These are phyloP conservation scores for Venustoraphidia nigricollis DNA, from an alignment of 2,888 invertebrate species.

Conservation along the genomic window DNA sequence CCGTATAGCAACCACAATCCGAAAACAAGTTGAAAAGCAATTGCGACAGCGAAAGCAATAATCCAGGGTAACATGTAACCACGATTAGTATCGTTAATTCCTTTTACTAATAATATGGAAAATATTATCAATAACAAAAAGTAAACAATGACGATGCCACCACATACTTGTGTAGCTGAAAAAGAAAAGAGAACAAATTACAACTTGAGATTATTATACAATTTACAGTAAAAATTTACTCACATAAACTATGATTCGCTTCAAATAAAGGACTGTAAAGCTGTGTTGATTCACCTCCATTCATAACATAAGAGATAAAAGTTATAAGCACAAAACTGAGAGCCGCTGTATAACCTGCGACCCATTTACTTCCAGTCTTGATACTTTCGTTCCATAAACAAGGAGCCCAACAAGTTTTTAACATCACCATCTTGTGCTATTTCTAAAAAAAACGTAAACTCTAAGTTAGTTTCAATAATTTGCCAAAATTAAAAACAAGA, in stretches of 20 bases:
- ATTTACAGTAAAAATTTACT: constrained; percentile 23
- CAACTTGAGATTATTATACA: neutral
- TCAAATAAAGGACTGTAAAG: constrained; percentile 82
- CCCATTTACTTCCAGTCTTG: constrained; percentile 59
- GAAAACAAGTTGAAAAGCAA: constrained; percentile 61
- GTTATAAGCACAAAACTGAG: constrained; percentile 61
- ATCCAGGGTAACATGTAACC: constrained; percentile 77
- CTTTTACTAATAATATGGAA: constrained; percentile 43
- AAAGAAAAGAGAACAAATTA: constrained; percentile 15
- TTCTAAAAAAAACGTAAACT: too few species aligned
- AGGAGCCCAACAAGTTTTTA: constrained; percentile 77
- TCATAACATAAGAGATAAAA: constrained; percentile 57
- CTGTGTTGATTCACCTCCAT: constrained; percentile 80
- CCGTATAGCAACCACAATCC: constrained; percentile 77
- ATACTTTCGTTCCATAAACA: constrained; percentile 71
- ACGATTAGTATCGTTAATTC: constrained; percentile 52
- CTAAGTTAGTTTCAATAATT: too few species aligned
- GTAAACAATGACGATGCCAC: constrained; percentile 43
- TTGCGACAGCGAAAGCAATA: constrained; percentile 45
- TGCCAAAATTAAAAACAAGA: too few species aligned
- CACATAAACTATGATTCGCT: constrained; percentile 61
- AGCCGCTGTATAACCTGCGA: constrained; percentile 65
- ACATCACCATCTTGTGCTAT: constrained; percentile 41
- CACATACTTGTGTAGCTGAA: constrained; percentile 60
- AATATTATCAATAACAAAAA: constrained; percentile 37